A percentile compares a stretch with the other conserved stretches of the same genome.
These are phyloP conservation scores for Semnornis frantzii DNA, from an alignment of 2,113 vertebrate species.

Conservation along the genomic window DNA sequence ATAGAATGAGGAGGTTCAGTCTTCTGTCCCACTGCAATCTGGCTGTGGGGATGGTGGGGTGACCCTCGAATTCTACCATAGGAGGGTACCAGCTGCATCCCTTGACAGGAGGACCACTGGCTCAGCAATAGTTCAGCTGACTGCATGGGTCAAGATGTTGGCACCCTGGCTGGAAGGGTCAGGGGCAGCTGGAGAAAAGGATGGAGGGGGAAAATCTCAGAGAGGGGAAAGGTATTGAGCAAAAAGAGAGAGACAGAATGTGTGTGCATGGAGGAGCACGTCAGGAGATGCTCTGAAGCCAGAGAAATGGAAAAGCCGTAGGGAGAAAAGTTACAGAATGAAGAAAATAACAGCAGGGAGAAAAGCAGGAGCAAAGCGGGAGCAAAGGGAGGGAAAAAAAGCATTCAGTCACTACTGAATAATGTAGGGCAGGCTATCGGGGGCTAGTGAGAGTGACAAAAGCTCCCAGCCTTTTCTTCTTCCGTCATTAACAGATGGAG, in stretches of 20 bases:
- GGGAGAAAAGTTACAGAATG: background rate
- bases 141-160: accelerated
- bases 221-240: background rate
- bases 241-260: background rate
- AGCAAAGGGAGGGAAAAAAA: background rate
- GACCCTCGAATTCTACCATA: background rate
- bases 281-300: accelerated
- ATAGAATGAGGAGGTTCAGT: background rate
- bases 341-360: constrained; percentile 7
- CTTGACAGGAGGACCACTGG: background rate
- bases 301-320: background rate
- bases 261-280: background rate
- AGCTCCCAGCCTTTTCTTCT: constrained; percentile 45
- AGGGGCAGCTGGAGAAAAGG: background rate
- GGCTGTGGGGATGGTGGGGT: background rate
- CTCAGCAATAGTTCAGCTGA: accelerated
- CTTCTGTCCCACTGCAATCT: background rate
- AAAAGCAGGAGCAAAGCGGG: background rate
- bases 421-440: constrained; percentile 30
- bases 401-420: constrained; percentile 6
- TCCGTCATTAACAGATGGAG: constrained; percentile 62
- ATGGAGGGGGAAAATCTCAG: background rate
- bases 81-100: background rate
- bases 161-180: background rate
- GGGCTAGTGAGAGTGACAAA: constrained; percentile 22